Conservation (phyloP, 1,140 invertebrate genomes). For the Drosophila fuyamai region DNA sequence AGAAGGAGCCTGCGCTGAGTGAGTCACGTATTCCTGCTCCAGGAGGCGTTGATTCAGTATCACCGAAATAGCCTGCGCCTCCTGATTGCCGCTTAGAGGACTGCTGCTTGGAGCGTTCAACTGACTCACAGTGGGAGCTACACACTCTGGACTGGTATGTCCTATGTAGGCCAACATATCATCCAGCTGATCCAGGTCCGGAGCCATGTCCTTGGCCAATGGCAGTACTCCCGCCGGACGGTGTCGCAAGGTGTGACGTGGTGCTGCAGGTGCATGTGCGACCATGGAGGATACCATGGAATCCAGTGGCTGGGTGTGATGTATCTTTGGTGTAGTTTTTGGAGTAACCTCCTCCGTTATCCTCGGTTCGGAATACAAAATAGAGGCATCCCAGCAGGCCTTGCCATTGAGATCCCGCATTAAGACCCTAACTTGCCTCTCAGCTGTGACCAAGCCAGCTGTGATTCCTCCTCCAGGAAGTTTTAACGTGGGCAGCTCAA, state of each 20-base stretch:
- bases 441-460: constrained; percentile 88
- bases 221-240: constrained; percentile 91
- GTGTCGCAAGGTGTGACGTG: constrained; percentile 89
- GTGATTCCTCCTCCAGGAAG: constrained; percentile 94
- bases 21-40: constrained; percentile 90
- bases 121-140: constrained; percentile 88
- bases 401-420: constrained; percentile 98
- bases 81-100: constrained; percentile 88
- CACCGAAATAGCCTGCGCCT: constrained; percentile 93
- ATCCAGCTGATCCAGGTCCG: constrained; percentile 96
- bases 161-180: constrained; percentile 97
- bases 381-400: constrained; percentile 97
- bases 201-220: constrained; percentile 92
- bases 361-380: constrained; percentile 91
- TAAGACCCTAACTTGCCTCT: constrained; percentile 92
- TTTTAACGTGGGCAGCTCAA: constrained; percentile 95
- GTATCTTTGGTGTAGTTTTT: constrained; percentile 22
- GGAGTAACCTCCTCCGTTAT: constrained; percentile 31
- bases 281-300: constrained; percentile 71
- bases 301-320: constrained; percentile 60
- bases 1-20: constrained; percentile 77
- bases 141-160: constrained; percentile 95
- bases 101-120: constrained; percentile 90
- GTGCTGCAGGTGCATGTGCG: constrained; percentile 69
- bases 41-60: constrained; percentile 92